phyloP scores from a whole-genome alignment of 2,888 invertebrate species.

The Pemphredon lugubris region DNA sequence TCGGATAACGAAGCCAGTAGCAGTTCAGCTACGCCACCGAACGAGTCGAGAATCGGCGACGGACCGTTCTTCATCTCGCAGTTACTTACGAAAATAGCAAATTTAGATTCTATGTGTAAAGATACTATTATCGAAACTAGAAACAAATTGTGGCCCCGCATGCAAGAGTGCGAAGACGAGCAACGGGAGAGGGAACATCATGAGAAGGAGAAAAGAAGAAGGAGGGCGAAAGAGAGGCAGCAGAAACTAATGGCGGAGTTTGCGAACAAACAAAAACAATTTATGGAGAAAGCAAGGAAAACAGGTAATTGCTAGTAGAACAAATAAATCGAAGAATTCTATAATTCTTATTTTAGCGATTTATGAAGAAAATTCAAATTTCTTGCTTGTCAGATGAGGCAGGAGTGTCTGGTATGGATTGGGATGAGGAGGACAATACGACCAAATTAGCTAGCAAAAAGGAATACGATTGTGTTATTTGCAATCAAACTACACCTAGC shows the following conservation, averaged over 20 bases:
- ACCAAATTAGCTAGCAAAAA: constrained; percentile 83
- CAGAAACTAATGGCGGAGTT: constrained; percentile 96
- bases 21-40: constrained; percentile 45
- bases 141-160: constrained; percentile 90
- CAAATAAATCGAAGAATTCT: neutral
- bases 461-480: constrained; percentile 97
- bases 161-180: constrained; percentile 90
- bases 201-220: constrained; percentile 92
- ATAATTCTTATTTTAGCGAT: neutral
- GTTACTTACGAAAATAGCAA: constrained; percentile 89
- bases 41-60: constrained; percentile 87
- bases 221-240: constrained; percentile 93
- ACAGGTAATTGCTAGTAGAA: constrained; percentile 79
- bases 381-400: constrained; percentile 75
- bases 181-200: constrained; percentile 86
- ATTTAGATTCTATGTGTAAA: constrained; percentile 87
- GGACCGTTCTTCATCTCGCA: constrained; percentile 93
- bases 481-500: constrained; percentile 94
- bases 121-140: constrained; percentile 88
- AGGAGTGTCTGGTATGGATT: constrained; percentile 83
- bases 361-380: neutral
- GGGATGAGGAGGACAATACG: constrained; percentile 84
- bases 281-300: constrained; percentile 91
- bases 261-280: constrained; percentile 94
- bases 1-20: constrained; percentile 76